Conservation (phyloP, 2,113 vertebrate species). For the Clarias macrocephalus region DNA sequence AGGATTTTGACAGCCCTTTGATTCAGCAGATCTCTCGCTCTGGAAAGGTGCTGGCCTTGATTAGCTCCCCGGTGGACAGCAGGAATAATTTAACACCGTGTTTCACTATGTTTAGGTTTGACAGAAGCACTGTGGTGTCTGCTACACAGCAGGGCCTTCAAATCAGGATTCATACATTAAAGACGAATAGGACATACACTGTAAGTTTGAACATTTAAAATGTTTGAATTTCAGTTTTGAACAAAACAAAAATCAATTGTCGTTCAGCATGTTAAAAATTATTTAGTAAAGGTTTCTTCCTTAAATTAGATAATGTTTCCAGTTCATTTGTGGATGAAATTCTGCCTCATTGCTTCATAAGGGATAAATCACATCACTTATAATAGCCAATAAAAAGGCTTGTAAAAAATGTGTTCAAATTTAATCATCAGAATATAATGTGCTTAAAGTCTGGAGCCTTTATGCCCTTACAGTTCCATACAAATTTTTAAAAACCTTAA, state of each 20-base stretch:
- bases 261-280: background rate
- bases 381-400: background rate
- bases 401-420: background rate
- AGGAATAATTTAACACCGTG: slow-evolving; percentile 35
- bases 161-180: background rate
- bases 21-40: slow-evolving; percentile 23
- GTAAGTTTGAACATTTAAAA: background rate
- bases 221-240: background rate
- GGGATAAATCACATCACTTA: background rate
- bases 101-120: slow-evolving; percentile 2
- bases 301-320: background rate
- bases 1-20: slow-evolving; percentile 31
- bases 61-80: slow-evolving; percentile 23
- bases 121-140: background rate
- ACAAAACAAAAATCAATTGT: background rate
- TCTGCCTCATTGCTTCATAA: background rate
- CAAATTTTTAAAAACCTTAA: background rate
- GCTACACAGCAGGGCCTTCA: background rate
- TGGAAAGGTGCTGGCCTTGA: slow-evolving; percentile 24
- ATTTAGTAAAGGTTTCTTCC: background rate
- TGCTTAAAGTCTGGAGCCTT: background rate
- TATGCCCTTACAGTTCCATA: background rate
- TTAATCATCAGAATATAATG: background rate
- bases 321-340: background rate
- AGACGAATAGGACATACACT: background rate